These are phyloP conservation scores for Muscidifurax raptorellus DNA, from an alignment of 1,140 invertebrate species.

Conservation along the genomic window DNA sequence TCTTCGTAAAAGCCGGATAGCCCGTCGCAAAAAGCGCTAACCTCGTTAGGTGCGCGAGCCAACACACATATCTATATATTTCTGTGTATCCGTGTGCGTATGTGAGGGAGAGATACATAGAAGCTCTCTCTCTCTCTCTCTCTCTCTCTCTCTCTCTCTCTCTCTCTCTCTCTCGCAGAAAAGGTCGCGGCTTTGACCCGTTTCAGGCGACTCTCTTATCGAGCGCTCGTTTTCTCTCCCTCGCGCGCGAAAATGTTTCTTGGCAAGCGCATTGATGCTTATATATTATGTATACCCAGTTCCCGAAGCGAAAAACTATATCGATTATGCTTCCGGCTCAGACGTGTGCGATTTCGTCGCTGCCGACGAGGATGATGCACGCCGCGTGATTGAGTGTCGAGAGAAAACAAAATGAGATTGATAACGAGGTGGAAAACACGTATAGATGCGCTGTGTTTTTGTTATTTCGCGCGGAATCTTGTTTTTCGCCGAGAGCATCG, in stretches of 20 bases:
- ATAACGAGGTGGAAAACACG: conserved; percentile 25
- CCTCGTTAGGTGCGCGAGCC: conserved; percentile 34
- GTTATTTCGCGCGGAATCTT: neutral
- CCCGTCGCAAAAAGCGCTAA: conserved; percentile 7
- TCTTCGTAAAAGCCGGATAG: neutral
- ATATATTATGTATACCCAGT: too few species aligned
- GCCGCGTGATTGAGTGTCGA: neutral
- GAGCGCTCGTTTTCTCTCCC: conserved; percentile 48
- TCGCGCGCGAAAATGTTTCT: neutral
- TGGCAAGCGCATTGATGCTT: neutral
- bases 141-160: too few species aligned
- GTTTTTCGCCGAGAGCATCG: neutral
- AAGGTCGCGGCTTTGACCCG: conserved; percentile 74
- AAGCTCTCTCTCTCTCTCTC: too few species aligned
- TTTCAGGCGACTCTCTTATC: conserved; percentile 61
- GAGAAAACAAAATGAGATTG: neutral
- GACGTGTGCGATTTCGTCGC: neutral
- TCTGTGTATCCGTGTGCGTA: too few species aligned
- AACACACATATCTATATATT: neutral
- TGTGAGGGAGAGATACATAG: neutral
- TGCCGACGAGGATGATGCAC: neutral
- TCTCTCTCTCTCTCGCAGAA: conserved; percentile 41
- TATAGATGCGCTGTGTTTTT: neutral
- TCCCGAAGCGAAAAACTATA: too few species aligned
- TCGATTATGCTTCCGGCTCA: neutral